Evolutionary conservation across 2,113 vertebrate genomes (phyloP), one percentile per base, ranked within the genome.

Genomic region (Peucedramus taeniatus): DNA sequence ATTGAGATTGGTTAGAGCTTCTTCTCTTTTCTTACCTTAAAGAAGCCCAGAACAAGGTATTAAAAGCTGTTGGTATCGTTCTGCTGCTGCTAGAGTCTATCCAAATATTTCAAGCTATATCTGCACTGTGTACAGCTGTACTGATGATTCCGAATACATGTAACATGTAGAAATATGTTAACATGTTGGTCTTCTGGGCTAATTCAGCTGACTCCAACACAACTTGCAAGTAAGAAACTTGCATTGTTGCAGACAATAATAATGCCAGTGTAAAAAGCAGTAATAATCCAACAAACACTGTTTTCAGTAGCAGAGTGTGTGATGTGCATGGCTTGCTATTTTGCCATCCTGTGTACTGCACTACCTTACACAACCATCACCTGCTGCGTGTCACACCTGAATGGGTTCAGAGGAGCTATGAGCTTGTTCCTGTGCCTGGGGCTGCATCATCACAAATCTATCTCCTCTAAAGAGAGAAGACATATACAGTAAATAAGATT

Each of bases 301-400:
- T 49, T 88, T 72, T 49, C 68, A 40, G 20, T 27, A 57, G 28
- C 15, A 81, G 39, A 61, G 17, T 8, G 28, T 40, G 28, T 37
- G 51, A 17, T 22, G 5, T 69, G 13, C 1, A 1, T 9, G 12
- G 44, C 23, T 79, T 64, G 24, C 27, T 31, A 40, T 80, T 89
- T 64, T 77, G 45, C 22, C 15, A 27, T 31, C 15, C 15, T 0
- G 0, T 21, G 7, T 40, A 14, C 31, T 56, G 22, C 2, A 3
- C 13, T 31, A 15, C 35, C 11, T 64, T 37, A 39, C 13, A 35
- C 6, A 69, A 10, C 40, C 6, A 8, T 33, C 51, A 15, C 31
- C 42, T 69, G 13, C 20, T 14, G 33, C 10, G 51, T 83, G 47
- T 27, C 44, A 31, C 20, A 66, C 23, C 23, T 56, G 35, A 33